phyloP scores from a whole-genome alignment of 2,888 invertebrate genomes.

The Girardia tigrina region DNA sequence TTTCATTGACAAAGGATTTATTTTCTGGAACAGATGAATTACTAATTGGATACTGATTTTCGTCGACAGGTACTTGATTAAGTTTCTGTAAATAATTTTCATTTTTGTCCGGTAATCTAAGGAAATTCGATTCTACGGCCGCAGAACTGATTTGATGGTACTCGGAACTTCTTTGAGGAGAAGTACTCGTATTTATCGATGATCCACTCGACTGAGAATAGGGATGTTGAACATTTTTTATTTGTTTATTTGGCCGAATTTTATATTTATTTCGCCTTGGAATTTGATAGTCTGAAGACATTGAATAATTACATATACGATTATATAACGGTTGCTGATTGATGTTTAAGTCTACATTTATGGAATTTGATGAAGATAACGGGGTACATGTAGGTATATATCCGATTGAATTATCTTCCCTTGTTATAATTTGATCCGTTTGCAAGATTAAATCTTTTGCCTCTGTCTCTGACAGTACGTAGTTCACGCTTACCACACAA shows the following conservation, averaged over 20 bases:
- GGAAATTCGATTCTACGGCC: not conserved
- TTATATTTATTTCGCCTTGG: not conserved
- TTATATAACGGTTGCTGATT: not conserved
- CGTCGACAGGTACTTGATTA: not conserved
- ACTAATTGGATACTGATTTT: slow-evolving; percentile 15
- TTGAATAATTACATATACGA: not conserved
- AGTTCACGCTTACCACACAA: slow-evolving; percentile 90
- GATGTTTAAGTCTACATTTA: not conserved
- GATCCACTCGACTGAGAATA: not conserved
- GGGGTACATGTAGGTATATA: not conserved
- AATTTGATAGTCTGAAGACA: not conserved
- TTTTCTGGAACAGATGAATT: not conserved
- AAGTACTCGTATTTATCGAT: not conserved
- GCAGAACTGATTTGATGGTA: not conserved
- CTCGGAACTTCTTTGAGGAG: not conserved
- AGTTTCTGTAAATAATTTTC: not conserved
- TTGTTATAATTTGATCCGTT: slow-evolving; percentile 27
- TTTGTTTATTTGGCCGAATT: not conserved
- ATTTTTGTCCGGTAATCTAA: not conserved
- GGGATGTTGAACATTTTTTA: not conserved
- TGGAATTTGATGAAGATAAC: not conserved
- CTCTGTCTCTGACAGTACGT: slow-evolving; percentile 60
- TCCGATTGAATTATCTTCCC: slow-evolving; percentile 24
- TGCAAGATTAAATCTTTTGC: slow-evolving; percentile 28
- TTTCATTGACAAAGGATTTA: not conserved